Evolutionary conservation across 2,797 vertebrate species (phyloP), one percentile per base, ranked within the genome.

Genomic region (Nyctibius grandis): DNA sequence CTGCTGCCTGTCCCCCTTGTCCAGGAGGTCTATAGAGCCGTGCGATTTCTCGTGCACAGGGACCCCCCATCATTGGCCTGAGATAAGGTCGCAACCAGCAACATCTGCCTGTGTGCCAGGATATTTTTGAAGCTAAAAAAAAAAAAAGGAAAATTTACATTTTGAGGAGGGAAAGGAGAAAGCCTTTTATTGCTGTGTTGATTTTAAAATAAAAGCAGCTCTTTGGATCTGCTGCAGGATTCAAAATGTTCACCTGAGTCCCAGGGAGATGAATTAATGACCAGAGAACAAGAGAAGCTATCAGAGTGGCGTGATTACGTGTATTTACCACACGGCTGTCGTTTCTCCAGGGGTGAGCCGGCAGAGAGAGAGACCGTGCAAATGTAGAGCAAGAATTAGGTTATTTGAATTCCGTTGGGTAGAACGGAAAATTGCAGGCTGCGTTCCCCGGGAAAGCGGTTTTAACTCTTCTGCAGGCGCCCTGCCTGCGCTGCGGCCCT

Each of bases 181-280:
- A 88, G 42, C 33, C 33, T 77, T 77, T 74, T 53, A 25, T 33
- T 38, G 74, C 47, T 12, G 12, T 15, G 78, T 93, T 93, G 91
- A 80, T 89, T 94, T 94, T 70, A 61, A 83, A 89, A 87, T 79
- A 87, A 93, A 85, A 42, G 74, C 93, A 64, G 53, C 61, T 87
- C 19, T 21, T 31, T 54, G 88, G 59, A 81, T 56, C 75, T 95
- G 51, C 92, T 91, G 90, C 26, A 22, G 89, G 56, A 67, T 85
- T 91, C 81, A n/a, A 93, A 83, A 78, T 16, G 42, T 56, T 93
- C 82, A 40, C 80, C 11, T 9, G 34, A 78, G 79, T 94, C 86
- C 54, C 88, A 94, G 85, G 70, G 85, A 95, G 89, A 93, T 94
- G 91, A 91, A 88, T 92, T 91, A 95, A 92, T 80, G 73, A 44